A percentile compares a stretch with the other conserved stretches of the same genome.
Conservation (phyloP, 92 coral and sea anemone species). For the Bergia sp. region DNA sequence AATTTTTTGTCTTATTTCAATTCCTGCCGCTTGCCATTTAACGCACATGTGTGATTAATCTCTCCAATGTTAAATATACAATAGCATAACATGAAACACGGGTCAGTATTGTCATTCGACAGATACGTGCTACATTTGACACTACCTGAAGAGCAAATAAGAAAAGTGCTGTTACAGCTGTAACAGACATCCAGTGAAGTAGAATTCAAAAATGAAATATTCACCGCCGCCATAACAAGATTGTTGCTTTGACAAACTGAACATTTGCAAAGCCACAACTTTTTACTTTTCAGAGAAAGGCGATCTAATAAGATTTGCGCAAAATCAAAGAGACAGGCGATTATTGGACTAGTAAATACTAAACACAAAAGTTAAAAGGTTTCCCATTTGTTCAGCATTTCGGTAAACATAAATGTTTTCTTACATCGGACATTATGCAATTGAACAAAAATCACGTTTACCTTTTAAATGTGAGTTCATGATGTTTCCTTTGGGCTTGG, state of each 20-base stretch:
- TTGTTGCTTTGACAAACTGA: not conserved
- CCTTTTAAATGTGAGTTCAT: slow-evolving; percentile 10
- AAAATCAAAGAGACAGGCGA: not conserved
- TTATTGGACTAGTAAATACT: not conserved
- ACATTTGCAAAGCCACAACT: not conserved
- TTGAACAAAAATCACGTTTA: slow-evolving; percentile 21
- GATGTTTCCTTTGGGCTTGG: not conserved
- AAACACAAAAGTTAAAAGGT: not conserved
- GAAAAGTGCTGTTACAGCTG: slow-evolving; percentile 26
- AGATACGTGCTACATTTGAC: not conserved
- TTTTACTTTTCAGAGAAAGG: not conserved
- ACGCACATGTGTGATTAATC: not conserved
- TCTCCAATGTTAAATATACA: not conserved
- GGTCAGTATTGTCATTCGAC: not conserved
- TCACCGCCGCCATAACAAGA: not conserved
- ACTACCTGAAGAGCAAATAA: slow-evolving; percentile 33
- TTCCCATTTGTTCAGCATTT: slow-evolving; percentile 11
- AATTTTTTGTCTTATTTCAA: too few species aligned
- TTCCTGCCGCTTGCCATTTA: too few species aligned
- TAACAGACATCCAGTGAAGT: slow-evolving; percentile 4
- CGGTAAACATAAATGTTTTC: slow-evolving; percentile 21
- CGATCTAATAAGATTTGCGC: not conserved
- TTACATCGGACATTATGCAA: slow-evolving; percentile 5
- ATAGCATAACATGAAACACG: not conserved
- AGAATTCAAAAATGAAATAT: not conserved